Evolutionary conservation across 2,113 vertebrate genomes (phyloP).

Genomic region (Macquaria australasica): DNA sequence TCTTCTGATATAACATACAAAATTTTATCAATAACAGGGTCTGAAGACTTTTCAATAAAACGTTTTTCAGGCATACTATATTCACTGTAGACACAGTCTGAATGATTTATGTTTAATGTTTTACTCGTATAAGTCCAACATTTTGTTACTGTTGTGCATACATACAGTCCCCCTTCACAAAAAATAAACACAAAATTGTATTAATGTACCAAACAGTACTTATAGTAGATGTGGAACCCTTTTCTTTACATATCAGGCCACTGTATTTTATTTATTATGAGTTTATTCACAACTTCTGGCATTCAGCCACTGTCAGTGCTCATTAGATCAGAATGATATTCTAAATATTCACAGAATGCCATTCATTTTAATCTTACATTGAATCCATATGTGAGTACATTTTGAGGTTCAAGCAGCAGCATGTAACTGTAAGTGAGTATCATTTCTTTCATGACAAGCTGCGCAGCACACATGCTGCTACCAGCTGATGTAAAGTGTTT

Average conservation of each 20-base stretch:
- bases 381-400: conserved; percentile 1
- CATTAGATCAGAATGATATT: neutral
- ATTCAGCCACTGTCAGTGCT: neutral
- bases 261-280: neutral
- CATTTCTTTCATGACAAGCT: conserved; percentile 36
- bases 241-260: neutral
- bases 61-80: neutral
- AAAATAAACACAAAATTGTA: too few species aligned
- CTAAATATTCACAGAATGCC: conserved; percentile 7
- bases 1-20: neutral
- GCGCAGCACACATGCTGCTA: conserved; percentile 29
- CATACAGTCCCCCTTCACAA: too few species aligned
- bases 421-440: neutral
- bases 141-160: neutral
- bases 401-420: conserved; percentile 4
- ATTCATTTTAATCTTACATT: conserved; percentile 7
- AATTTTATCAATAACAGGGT: neutral
- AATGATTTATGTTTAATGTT: neutral
- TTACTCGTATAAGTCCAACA: neutral
- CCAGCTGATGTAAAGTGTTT: conserved; percentile 5
- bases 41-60: neutral
- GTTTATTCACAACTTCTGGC: neutral
- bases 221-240: neutral
- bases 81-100: neutral
- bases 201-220: neutral